Conservation (phyloP, 2,888 invertebrate species). For the Cerastis rubricosa region DNA sequence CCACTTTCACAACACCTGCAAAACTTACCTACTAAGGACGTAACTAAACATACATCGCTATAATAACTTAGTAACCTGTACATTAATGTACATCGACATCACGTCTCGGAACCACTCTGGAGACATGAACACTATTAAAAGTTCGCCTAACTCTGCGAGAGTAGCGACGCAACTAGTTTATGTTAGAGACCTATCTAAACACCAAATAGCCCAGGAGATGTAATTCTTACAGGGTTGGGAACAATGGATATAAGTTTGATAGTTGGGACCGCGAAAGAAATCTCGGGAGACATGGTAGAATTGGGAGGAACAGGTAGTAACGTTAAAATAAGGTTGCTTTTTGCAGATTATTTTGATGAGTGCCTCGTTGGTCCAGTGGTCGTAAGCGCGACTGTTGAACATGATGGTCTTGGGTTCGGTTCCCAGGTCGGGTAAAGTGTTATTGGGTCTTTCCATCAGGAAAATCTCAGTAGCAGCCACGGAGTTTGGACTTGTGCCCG, state of each 20-base stretch:
- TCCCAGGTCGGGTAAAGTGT: too few relatives aligned
- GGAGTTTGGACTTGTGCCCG: too few relatives aligned
- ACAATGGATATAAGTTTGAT: slow-evolving; percentile 55
- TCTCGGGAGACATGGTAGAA: slow-evolving; percentile 13
- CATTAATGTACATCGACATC: slow-evolving; percentile 70
- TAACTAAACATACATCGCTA: slow-evolving; percentile 79
- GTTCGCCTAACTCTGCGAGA: slow-evolving; percentile 82
- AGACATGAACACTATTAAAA: slow-evolving; percentile 88
- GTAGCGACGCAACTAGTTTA: slow-evolving; percentile 83
- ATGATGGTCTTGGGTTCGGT: too few relatives aligned
- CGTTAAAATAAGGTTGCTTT: not conserved
- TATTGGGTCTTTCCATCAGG: too few relatives aligned
- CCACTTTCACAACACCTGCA: slow-evolving; percentile 83
- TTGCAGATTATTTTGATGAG: too few relatives aligned
- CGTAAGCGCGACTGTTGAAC: too few relatives aligned
- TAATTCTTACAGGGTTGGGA: slow-evolving; percentile 58
- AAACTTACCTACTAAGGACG: slow-evolving; percentile 34
- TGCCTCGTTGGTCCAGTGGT: too few relatives aligned
- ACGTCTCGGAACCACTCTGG: slow-evolving; percentile 71
- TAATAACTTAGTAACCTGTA: slow-evolving; percentile 66
- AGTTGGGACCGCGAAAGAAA: slow-evolving; percentile 22
- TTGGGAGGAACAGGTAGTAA: not conserved
- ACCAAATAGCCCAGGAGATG: slow-evolving; percentile 68
- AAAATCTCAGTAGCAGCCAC: too few relatives aligned
- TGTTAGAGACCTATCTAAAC: slow-evolving; percentile 76